Evolutionary conservation across 2,797 vertebrate species (phyloP), one percentile per base, ranked within the genome.

Genomic region (Phaenicophaeus curvirostris): DNA sequence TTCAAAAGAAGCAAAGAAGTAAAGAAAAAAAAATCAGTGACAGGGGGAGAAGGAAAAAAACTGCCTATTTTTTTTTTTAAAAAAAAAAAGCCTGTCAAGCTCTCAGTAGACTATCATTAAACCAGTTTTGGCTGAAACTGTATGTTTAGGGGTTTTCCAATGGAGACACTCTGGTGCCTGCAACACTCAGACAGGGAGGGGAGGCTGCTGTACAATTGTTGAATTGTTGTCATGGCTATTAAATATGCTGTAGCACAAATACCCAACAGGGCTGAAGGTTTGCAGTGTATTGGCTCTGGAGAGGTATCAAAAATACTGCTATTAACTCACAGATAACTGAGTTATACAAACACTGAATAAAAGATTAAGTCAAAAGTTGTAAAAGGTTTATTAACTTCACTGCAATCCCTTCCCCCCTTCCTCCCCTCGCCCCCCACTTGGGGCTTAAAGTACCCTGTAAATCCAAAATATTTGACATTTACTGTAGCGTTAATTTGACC

Each of bases 171-270:
- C 96, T 97, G 97, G 97, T 97, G 98, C 96, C 95, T 95, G 85
- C 87, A 88, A 97, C 93, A 89, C 95, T 96, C 96, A 97, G 97
- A 95, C 97, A 96, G 91, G 96, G 96, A 97, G 95, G 96, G 96
- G 76, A 97, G 96, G 96, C 96, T 97, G 96, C 96, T 77, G 93
- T 96, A 97, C 95, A 97, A 98, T 97, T 98, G 97, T 97, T 97
- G 95, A 97, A 97, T 96, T 97, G 97, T 98, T 98, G 96, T 96
- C 96, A 97, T 79, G 92, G 97, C 97, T 98, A 97, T 98, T 98
- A 97, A 97, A 96, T 96, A 92, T 88, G 87, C 95, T 88, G 88
- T 89, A 94, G 94, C 95, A 97, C 87, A 96, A 97, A 98, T 92
- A 96, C 90, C 93, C 96, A 93, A 88, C 93, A 94, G 95, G 58